Percentiles rank a stretch among this genome's conserved stretches.
Evolutionary conservation across 2,888 invertebrate species (phyloP).

Genomic region (Chrysodeixis includens): DNA sequence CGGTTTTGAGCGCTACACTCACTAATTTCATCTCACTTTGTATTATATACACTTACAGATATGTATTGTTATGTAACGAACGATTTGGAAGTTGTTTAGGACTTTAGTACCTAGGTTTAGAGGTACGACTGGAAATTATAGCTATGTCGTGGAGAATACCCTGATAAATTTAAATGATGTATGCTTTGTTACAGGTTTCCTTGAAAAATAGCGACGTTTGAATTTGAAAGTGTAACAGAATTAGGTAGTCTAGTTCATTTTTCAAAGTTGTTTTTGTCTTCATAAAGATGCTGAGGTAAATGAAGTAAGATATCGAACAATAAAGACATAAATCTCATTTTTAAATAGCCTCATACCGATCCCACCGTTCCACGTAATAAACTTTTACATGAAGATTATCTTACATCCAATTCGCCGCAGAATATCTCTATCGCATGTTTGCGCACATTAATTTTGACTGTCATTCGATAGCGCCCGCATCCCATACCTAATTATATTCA

Average conservation of each 20-base stretch:
- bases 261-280: no score
- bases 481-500: conserved; percentile 48
- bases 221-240: no score
- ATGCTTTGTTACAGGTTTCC: no score
- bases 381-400: conserved; percentile 38
- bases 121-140: no score
- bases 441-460: conserved; percentile 44
- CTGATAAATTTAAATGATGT: no score
- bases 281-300: no score
- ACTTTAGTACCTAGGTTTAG: background rate
- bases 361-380: conserved; percentile 8
- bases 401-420: conserved; percentile 40
- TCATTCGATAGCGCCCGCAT: conserved; percentile 61
- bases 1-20: conserved; percentile 54
- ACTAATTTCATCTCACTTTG: conserved; percentile 64
- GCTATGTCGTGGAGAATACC: no score
- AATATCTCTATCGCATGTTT: conserved; percentile 37
- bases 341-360: background rate
- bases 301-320: background rate
- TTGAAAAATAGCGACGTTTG: no score
- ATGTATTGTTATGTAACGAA: conserved; percentile 50
- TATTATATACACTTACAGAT: conserved; percentile 50
- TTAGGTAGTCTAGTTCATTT: no score
- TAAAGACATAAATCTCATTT: background rate
- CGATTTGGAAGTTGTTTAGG: background rate